These are phyloP conservation scores for Melipona beecheii DNA, from an alignment of 2,888 invertebrate genomes.

Conservation along the genomic window DNA sequence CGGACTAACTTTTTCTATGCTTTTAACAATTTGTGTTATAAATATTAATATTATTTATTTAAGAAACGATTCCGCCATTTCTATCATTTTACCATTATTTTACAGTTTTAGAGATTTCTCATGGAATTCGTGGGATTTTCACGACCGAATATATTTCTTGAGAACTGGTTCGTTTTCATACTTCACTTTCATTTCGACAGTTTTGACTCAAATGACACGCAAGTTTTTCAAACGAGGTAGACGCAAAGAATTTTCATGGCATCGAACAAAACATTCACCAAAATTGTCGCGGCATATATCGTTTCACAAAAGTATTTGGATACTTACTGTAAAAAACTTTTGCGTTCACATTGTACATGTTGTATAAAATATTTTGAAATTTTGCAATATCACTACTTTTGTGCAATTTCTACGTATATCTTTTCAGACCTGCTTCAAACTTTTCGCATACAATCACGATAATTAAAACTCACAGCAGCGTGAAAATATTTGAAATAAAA, in stretches of 20 bases:
- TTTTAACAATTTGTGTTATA: background rate
- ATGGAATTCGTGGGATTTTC: background rate
- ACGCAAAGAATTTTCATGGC: constrained; percentile 5
- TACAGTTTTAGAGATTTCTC: background rate
- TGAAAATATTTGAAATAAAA: background rate
- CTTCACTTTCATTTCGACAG: background rate
- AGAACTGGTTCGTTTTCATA: background rate
- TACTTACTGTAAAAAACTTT: background rate
- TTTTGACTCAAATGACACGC: background rate
- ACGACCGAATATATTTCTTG: background rate
- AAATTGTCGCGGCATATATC: constrained; percentile 15
- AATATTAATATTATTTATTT: background rate
- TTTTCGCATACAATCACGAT: background rate
- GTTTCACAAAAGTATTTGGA: background rate
- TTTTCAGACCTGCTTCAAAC: background rate
- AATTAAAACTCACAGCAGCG: background rate
- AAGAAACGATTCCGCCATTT: background rate
- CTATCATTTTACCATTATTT: background rate
- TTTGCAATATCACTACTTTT: too few species aligned
- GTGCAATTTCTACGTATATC: too few species aligned
- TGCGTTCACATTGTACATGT: too few species aligned
- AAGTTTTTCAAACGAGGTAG: background rate
- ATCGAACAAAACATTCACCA: constrained; percentile 14
- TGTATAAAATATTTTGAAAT: background rate
- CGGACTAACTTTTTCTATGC: background rate